phyloP scores from a whole-genome alignment of 1,140 invertebrate species.

The Acromyrmex heyeri region DNA sequence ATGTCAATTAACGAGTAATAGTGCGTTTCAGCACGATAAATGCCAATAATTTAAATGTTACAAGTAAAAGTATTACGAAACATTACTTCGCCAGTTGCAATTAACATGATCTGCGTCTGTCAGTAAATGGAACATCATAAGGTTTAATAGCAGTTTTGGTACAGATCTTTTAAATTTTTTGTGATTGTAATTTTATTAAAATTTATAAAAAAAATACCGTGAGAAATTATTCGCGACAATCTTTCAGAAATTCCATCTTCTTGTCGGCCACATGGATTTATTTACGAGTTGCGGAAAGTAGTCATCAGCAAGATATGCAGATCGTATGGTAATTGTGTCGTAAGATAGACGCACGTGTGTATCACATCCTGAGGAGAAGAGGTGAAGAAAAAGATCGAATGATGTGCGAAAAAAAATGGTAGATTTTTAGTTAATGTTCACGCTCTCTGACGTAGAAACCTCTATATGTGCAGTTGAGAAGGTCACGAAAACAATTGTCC shows the following conservation, averaged over 20 bases:
- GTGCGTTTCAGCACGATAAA: not conserved
- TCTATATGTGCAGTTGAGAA: not conserved
- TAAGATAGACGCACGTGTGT: slow-evolving; percentile 81
- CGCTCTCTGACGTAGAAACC: not conserved
- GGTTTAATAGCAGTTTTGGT: not conserved
- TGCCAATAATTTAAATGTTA: slow-evolving; percentile 9
- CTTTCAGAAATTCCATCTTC: slow-evolving; percentile 41
- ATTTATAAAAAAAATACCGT: not conserved
- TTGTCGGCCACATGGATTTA: slow-evolving; percentile 64
- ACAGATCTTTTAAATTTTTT: not conserved
- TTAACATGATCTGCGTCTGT: not conserved
- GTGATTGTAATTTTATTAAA: not conserved
- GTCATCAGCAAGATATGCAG: slow-evolving; percentile 82
- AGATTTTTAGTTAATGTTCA: not conserved
- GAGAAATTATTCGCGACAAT: not conserved
- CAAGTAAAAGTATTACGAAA: slow-evolving; percentile 17
- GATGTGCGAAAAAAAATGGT: not conserved
- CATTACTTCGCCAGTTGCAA: slow-evolving; percentile 5
- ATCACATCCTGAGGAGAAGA: slow-evolving; percentile 66
- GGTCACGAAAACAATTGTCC: slow-evolving; percentile 1
- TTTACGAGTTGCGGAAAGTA: slow-evolving; percentile 79
- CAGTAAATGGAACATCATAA: not conserved
- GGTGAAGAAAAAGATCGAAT: slow-evolving; percentile 36
- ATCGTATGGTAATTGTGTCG: slow-evolving; percentile 83
- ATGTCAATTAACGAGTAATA: slow-evolving; percentile 31